A percentile compares a stretch with the other conserved stretches of the same genome.
Evolutionary conservation across 2,113 vertebrate genomes (phyloP).

Genomic region (Anas platyrhynchos): DNA sequence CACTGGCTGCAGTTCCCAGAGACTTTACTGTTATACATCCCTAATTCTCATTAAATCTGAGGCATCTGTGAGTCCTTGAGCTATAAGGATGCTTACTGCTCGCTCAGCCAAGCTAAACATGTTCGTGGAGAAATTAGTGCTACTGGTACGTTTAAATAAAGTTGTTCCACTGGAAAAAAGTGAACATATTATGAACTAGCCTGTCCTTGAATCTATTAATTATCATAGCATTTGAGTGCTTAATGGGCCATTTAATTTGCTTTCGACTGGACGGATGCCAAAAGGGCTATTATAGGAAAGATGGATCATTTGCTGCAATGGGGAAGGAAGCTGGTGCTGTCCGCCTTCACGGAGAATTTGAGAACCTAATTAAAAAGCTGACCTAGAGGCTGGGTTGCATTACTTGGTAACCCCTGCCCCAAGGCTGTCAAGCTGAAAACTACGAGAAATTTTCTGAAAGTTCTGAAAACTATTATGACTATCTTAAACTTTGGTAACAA

Average conservation of each 20-base stretch:
- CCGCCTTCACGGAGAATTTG: not conserved
- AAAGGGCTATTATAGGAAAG: not conserved
- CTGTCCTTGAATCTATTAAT: not conserved
- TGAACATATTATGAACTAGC: not conserved
- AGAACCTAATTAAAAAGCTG: not conserved
- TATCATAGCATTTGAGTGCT: not conserved
- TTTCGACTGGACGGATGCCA: not conserved
- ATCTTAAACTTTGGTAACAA: not conserved
- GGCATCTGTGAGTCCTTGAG: not conserved
- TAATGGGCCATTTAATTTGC: constrained; percentile 46
- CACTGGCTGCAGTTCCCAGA: not conserved
- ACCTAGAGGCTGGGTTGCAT: not conserved
- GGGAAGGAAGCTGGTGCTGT: not conserved
- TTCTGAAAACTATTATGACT: not conserved
- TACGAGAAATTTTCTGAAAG: not conserved
- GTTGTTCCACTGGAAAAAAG: not conserved
- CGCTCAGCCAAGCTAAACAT: not conserved
- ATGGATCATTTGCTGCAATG: not conserved
- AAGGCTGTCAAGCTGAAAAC: not conserved
- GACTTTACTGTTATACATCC: not conserved
- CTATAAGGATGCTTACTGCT: not conserved
- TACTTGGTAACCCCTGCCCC: not conserved
- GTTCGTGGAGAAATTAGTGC: not conserved
- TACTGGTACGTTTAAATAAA: not conserved
- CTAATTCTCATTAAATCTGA: not conserved